Evolutionary conservation across 2,888 invertebrate species (phyloP).

Genomic region (Thysanoteuthis rhombus): DNA sequence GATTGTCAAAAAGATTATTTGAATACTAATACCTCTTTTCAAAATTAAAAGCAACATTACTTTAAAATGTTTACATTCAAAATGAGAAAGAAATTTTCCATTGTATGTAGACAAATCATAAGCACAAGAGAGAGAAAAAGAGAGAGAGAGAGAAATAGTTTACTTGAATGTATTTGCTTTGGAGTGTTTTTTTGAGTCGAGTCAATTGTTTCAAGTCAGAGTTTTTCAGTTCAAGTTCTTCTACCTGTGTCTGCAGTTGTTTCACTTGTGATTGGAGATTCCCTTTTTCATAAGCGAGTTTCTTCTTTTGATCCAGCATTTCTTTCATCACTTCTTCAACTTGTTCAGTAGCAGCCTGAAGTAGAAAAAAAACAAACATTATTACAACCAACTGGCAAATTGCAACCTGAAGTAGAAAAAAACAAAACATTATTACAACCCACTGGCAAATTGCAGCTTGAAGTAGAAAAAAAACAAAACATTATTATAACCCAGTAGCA

Average conservation of each 20-base stretch:
- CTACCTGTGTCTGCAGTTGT: conserved; percentile 76
- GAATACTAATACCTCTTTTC: too few relatives aligned
- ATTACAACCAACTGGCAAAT: too few relatives aligned
- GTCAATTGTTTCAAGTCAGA: conserved; percentile 43
- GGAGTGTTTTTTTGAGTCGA: conserved; percentile 49
- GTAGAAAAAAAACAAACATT: not conserved
- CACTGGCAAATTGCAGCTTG: too few relatives aligned
- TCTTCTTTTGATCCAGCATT: conserved; percentile 64
- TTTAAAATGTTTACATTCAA: too few relatives aligned
- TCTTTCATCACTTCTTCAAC: conserved; percentile 60
- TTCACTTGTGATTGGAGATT: conserved; percentile 75
- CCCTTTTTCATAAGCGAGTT: conserved; percentile 65
- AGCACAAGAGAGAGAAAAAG: not conserved
- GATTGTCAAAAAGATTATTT: too few relatives aligned
- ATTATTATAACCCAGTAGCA: too few relatives aligned
- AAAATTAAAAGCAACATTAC: too few relatives aligned
- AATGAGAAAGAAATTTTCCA: too few relatives aligned
- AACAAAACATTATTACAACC: too few relatives aligned
- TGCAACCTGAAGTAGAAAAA: too few relatives aligned
- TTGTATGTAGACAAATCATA: too few relatives aligned
- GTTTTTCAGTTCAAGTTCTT: conserved; percentile 45
- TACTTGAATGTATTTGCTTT: conserved; percentile 58
- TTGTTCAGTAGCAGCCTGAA: conserved; percentile 51
- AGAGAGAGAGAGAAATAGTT: not conserved
- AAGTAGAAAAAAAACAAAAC: too few relatives aligned